Percentiles rank a stretch among this genome's conserved stretches.
These are phyloP conservation scores for Equus przewalskii DNA, from an alignment of 2,113 vertebrate species.

Conservation along the genomic window DNA sequence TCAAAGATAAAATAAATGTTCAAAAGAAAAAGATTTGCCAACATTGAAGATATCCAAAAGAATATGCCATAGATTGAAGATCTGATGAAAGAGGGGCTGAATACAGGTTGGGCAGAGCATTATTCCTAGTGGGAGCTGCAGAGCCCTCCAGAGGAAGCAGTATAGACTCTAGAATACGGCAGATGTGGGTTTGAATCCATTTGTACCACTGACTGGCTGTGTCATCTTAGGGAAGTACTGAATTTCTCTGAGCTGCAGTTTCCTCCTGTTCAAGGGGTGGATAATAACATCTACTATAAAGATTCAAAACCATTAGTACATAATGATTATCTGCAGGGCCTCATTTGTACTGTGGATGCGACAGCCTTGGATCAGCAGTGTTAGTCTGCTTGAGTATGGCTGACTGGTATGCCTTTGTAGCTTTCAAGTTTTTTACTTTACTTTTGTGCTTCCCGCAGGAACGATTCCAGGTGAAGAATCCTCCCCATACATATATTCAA, in stretches of 20 bases:
- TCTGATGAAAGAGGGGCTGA: background rate
- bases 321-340: background rate
- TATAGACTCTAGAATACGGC: background rate
- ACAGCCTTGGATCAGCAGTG: background rate
- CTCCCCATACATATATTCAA: constrained; percentile 97
- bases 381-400: background rate
- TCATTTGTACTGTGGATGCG: background rate
- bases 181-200: background rate
- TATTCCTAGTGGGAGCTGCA: background rate
- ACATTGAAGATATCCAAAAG: background rate
- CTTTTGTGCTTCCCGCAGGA: constrained; percentile 89
- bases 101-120: background rate
- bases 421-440: constrained; percentile 51
- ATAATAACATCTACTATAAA: background rate
- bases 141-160: background rate
- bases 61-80: background rate
- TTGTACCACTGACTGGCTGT: background rate
- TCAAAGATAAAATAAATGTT: background rate
- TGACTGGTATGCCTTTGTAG: background rate
- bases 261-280: background rate
- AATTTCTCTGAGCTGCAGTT: background rate
- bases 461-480: constrained; percentile 99
- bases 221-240: background rate
- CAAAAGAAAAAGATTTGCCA: background rate
- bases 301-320: background rate